phyloP scores from a whole-genome alignment of 2,797 vertebrate genomes.

The Sebastes itinus region DNA sequence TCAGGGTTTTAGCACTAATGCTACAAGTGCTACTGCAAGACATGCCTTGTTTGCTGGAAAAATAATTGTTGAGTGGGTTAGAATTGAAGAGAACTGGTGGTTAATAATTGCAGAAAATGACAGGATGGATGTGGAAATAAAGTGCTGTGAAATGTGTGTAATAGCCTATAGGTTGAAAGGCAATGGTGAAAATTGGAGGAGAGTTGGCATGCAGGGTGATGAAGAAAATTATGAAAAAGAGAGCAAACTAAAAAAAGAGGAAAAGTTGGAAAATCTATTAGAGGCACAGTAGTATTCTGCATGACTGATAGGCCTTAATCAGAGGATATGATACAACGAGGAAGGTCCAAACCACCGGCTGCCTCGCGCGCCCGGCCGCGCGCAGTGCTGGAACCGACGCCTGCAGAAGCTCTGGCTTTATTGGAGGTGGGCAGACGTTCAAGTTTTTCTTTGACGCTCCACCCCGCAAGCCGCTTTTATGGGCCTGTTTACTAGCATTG shows the following conservation, averaged over 20 bases:
- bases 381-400: constrained; percentile 56
- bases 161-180: constrained; percentile 26
- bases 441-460: constrained; percentile 82
- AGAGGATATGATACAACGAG: constrained; percentile 55
- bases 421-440: constrained; percentile 81
- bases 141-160: constrained; percentile 35
- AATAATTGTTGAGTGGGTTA: constrained; percentile 24
- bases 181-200: constrained; percentile 8
- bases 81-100: constrained; percentile 30
- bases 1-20: constrained; percentile 47
- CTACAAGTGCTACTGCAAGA: constrained; percentile 34
- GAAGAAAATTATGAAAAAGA: constrained; percentile 28
- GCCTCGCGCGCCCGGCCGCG: constrained; percentile 18
- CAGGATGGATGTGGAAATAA: constrained; percentile 47
- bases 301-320: constrained; percentile 67
- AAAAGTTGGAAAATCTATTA: constrained; percentile 49
- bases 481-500: constrained; percentile 83
- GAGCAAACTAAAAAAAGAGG: not conserved
- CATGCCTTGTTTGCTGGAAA: constrained; percentile 34
- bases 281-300: constrained; percentile 28
- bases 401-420: constrained; percentile 79
- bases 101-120: constrained; percentile 58
- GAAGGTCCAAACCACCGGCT: constrained; percentile 62
- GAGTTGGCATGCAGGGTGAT: constrained; percentile 4
- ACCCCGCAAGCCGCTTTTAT: constrained; percentile 81